Percentiles rank a stretch among this genome's conserved stretches.
Conservation (phyloP, 92 coral and sea anemone genomes). For the Bergia puertoricense region DNA sequence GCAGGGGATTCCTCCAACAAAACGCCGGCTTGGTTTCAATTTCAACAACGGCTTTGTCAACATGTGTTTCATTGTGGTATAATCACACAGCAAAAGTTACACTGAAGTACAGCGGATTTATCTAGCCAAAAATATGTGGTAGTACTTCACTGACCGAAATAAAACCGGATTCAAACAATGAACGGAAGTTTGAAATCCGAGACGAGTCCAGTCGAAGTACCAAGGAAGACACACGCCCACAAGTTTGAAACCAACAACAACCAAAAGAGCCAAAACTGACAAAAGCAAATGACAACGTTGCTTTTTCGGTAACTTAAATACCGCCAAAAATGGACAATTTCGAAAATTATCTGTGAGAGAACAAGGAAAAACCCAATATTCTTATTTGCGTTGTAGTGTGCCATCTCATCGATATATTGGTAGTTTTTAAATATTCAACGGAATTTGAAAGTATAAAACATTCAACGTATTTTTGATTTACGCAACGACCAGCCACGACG, state of each 20-base stretch:
- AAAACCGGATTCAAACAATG: neutral
- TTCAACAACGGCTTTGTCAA: neutral
- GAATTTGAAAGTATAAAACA: neutral
- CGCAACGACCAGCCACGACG: neutral
- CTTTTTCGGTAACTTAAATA: neutral
- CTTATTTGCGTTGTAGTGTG: neutral
- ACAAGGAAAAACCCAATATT: neutral
- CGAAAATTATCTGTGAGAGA: neutral
- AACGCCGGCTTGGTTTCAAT: neutral
- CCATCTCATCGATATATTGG: neutral
- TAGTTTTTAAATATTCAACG: neutral
- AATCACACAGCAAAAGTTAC: neutral
- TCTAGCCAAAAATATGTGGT: neutral
- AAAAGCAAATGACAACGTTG: neutral
- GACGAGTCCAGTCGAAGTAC: neutral
- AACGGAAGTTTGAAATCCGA: neutral
- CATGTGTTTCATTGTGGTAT: slow-evolving; percentile 19
- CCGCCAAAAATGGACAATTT: neutral
- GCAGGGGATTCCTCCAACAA: slow-evolving; percentile 11
- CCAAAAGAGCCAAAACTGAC: neutral
- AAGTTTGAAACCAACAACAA: neutral
- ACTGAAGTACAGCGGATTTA: neutral
- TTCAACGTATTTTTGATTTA: slow-evolving; percentile 24
- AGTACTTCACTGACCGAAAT: neutral
- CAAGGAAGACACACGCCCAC: neutral